Evolutionary conservation across 2,797 vertebrate genomes (phyloP), one percentile per base, ranked within the genome.

Genomic region (Rhyacichthys aspro): DNA sequence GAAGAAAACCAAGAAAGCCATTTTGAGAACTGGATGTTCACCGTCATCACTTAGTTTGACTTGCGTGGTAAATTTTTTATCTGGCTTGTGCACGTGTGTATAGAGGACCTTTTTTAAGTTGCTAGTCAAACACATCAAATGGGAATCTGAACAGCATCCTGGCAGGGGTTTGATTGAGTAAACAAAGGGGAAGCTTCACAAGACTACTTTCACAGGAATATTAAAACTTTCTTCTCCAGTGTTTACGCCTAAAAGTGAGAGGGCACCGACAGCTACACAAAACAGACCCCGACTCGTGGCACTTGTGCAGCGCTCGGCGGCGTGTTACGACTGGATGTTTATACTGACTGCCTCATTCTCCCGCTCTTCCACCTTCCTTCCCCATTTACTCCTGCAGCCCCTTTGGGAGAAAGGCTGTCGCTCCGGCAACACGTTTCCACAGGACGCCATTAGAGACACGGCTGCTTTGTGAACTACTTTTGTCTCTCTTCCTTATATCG

Each of bases 401-500:
- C 43, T 12, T 10, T 37, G 41, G 75, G 76, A 82, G 67, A 67
- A 67, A 64, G 70, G 78, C 59, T 39, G 88, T 87, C 70, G 57
- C 86, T 84, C 70, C 41, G 45, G 85, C 79, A 86, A 89, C 83
- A 55, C 57, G 38, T 69, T 85, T 61, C 59, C 81, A 49, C 65
- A 84, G 71, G 75, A 79, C 78, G 59, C 83, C 82, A 72, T 88
- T 82, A 82, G 81, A 88, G 78, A 83, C 80, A 43, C 63, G 36
- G 57, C 63, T 63, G 78, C 76, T 83, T 83, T 78, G 74, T 84
- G 79, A 70, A 72, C 75, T 77, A 83, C 86, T 86, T 91, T 89
- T 85, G 84, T 88, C 82, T 84, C 74, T 54, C 70, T 86, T 74
- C 76, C 86, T 53, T 37, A 39, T 85, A 88, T 90, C 83, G 42